A percentile compares a stretch with the other conserved stretches of the same genome.
phyloP scores from a whole-genome alignment of 2,888 invertebrate species.

The Cerastoderma edule region DNA sequence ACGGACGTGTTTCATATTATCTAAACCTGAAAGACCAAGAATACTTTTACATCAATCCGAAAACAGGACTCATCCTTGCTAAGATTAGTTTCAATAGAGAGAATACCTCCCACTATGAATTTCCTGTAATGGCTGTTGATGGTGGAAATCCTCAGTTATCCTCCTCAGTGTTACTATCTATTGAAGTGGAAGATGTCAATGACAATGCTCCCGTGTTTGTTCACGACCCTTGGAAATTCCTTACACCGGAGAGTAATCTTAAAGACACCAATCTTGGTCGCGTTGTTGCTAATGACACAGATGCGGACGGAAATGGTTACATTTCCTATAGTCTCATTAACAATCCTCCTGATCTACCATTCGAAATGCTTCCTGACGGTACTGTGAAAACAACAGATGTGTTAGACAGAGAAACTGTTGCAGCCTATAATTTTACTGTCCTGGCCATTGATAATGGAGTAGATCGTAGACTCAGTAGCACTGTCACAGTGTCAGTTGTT shows the following conservation, averaged over 20 bases:
- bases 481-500: conserved; percentile 70
- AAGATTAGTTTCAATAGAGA: conserved; percentile 72
- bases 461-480: conserved; percentile 63
- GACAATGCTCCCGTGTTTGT: conserved; percentile 74
- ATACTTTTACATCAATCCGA: conserved; percentile 67
- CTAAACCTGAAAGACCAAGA: conserved; percentile 49
- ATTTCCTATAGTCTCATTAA: conserved; percentile 59
- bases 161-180: conserved; percentile 65
- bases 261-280: conserved; percentile 66
- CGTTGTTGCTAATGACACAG: conserved; percentile 70
- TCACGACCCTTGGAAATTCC: conserved; percentile 63
- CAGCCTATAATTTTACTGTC: conserved; percentile 70
- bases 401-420: conserved; percentile 72
- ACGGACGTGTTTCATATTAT: conserved; percentile 67
- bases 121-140: conserved; percentile 72
- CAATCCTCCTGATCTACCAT: conserved; percentile 59
- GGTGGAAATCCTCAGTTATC: conserved; percentile 68
- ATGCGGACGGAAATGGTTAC: conserved; percentile 66
- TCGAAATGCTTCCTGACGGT: conserved; percentile 70
- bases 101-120: conserved; percentile 59
- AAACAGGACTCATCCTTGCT: conserved; percentile 71
- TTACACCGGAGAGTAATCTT: conserved; percentile 67
- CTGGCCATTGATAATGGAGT: conserved; percentile 74
- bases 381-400: conserved; percentile 64
- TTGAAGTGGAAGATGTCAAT: conserved; percentile 72